Evolutionary conservation across 2,888 invertebrate genomes (phyloP).

Genomic region (Tineola bisselliella): DNA sequence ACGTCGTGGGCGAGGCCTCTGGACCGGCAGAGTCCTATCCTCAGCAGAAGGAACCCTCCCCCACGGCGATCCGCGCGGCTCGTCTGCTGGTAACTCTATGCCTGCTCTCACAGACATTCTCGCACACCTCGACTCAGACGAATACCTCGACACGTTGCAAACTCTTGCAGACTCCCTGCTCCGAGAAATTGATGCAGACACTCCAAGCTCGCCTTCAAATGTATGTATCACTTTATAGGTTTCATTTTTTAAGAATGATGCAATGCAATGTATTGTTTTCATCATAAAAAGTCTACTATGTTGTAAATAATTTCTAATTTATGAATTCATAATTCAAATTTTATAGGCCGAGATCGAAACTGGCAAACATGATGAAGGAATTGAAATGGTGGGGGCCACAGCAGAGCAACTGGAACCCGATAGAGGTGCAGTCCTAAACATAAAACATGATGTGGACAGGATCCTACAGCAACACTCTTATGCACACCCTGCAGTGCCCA

Average conservation of each 20-base stretch:
- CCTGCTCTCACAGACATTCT: conserved; percentile 88
- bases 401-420: conserved; percentile 86
- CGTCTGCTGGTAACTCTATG: conserved; percentile 80
- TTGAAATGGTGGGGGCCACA: conserved; percentile 88
- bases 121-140: conserved; percentile 79
- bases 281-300: too few species aligned
- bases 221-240: conserved; percentile 44
- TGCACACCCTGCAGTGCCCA: conserved; percentile 43
- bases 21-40: conserved; percentile 88
- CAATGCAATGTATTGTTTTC: neutral
- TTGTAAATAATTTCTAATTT: conserved; percentile 12
- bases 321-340: conserved; percentile 17
- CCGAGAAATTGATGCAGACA: conserved; percentile 78
- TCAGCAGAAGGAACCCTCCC: conserved; percentile 93
- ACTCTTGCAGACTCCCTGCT: conserved; percentile 85
- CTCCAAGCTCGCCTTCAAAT: conserved; percentile 73
- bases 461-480: conserved; percentile 63
- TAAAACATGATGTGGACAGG: conserved; percentile 52
- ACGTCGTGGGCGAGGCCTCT: conserved; percentile 75
- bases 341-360: conserved; percentile 42
- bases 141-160: conserved; percentile 77
- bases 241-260: neutral
- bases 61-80: conserved; percentile 75
- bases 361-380: conserved; percentile 58
- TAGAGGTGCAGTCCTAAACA: conserved; percentile 67